Evolutionary conservation across 2,888 invertebrate genomes (phyloP).

Genomic region (Melolontha melolontha): DNA sequence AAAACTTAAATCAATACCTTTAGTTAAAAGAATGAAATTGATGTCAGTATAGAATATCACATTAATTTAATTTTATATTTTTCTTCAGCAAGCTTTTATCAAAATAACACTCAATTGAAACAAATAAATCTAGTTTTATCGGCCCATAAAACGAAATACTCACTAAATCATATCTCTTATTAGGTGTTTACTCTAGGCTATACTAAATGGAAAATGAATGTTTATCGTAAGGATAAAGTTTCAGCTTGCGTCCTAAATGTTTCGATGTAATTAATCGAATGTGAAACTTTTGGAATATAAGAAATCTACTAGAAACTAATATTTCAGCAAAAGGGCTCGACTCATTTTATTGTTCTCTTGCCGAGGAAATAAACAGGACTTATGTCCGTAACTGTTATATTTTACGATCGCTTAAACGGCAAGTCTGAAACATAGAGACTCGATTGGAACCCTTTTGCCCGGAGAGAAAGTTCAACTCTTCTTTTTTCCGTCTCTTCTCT

Average conservation of each 20-base stretch:
- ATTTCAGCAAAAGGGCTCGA: conserved; percentile 36
- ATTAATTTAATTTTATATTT: neutral
- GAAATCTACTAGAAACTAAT: conserved; percentile 42
- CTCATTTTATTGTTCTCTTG: conserved; percentile 56
- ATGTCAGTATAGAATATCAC: no score
- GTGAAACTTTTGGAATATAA: conserved; percentile 19
- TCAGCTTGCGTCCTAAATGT: conserved; percentile 1
- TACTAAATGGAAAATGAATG: conserved; percentile 9
- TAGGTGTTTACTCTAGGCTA: neutral
- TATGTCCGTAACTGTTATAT: conserved; percentile 59
- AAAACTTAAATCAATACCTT: neutral
- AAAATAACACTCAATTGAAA: no score
- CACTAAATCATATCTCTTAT: neutral
- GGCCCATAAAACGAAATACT: neutral
- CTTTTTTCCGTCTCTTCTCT: conserved; percentile 40
- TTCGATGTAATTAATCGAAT: conserved; percentile 30
- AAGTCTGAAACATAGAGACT: conserved; percentile 43
- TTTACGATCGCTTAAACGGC: conserved; percentile 56
- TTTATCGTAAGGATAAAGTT: conserved; percentile 8
- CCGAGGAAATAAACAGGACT: conserved; percentile 57
- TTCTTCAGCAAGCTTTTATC: neutral
- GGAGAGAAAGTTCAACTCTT: conserved; percentile 55
- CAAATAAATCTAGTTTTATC: conserved; percentile 9
- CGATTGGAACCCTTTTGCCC: conserved; percentile 51
- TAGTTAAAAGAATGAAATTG: neutral